Conservation (phyloP, 53 echinoderm and acorn worm species). For the Crossaster papposus region DNA sequence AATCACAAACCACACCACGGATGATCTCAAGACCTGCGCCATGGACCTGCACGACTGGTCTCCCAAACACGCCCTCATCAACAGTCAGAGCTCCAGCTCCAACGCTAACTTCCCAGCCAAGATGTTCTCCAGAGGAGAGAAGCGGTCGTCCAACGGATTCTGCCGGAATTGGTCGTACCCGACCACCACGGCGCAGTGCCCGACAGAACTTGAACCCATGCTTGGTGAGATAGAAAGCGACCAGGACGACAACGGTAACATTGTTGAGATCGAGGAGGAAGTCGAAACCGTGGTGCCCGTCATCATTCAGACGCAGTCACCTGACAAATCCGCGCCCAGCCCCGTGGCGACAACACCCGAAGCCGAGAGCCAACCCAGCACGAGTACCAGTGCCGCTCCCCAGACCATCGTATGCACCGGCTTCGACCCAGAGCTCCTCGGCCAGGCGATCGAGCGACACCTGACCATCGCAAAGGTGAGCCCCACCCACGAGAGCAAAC, state of each 20-base stretch:
- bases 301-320: neutral
- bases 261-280: conserved; percentile 57
- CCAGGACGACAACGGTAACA: conserved; percentile 82
- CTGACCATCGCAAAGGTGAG: conserved; percentile 76
- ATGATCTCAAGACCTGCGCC: conserved; percentile 43
- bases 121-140: conserved; percentile 48
- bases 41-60: conserved; percentile 61
- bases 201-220: conserved; percentile 76
- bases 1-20: conserved; percentile 26
- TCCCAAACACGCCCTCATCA: conserved; percentile 39
- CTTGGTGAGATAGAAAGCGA: conserved; percentile 64
- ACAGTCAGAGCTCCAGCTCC: conserved; percentile 12
- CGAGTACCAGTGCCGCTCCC: conserved; percentile 46
- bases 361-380: conserved; percentile 6
- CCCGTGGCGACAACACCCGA: conserved; percentile 9
- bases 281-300: conserved; percentile 62
- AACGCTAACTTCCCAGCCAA: conserved; percentile 42
- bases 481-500: conserved; percentile 66
- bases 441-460: conserved; percentile 94
- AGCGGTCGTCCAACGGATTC: conserved; percentile 47
- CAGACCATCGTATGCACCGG: conserved; percentile 61
- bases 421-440: conserved; percentile 89
- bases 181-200: conserved; percentile 49
- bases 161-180: conserved; percentile 45
- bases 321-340: conserved; percentile 3